Evolutionary conservation across 2,888 invertebrate genomes (phyloP).

Genomic region (Apamea anceps): DNA sequence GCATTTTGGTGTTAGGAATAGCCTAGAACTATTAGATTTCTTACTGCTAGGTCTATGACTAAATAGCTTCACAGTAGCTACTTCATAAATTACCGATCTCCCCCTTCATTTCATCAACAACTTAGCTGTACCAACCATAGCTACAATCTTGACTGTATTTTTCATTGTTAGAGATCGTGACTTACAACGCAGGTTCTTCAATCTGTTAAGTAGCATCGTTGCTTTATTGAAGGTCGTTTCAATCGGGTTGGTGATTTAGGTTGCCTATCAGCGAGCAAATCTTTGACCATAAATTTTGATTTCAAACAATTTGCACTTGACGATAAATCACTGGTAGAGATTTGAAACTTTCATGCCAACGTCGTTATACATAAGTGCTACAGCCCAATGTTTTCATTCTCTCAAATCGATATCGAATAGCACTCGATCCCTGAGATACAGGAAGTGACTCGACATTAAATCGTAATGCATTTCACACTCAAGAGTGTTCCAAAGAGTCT

Average conservation of each 20-base stretch:
- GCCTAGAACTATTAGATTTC: not conserved
- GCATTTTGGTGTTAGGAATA: not conserved
- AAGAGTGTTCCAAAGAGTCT: slow-evolving; percentile 76
- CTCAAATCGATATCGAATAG: slow-evolving; percentile 46
- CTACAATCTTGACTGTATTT: slow-evolving; percentile 28
- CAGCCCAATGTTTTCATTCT: slow-evolving; percentile 35
- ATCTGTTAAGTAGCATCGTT: slow-evolving; percentile 50
- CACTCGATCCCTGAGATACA: slow-evolving; percentile 55
- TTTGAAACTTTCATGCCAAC: slow-evolving; percentile 4
- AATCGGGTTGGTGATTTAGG: slow-evolving; percentile 42
- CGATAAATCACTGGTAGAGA: slow-evolving; percentile 40
- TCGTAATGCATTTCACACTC: slow-evolving; percentile 82
- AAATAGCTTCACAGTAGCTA: slow-evolving; percentile 24
- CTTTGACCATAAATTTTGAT: slow-evolving; percentile 49
- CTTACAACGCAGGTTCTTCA: slow-evolving; percentile 51
- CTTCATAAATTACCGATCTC: slow-evolving; percentile 29
- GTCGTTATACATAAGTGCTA: not conserved
- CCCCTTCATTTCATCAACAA: slow-evolving; percentile 48
- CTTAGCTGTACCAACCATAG: slow-evolving; percentile 49
- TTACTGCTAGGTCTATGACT: not conserved
- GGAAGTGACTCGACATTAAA: slow-evolving; percentile 63
- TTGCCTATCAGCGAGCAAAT: slow-evolving; percentile 37
- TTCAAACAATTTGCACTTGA: slow-evolving; percentile 18
- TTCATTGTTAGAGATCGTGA: slow-evolving; percentile 53
- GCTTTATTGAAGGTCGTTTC: slow-evolving; percentile 58